Evolutionary conservation across 2,797 vertebrate species (phyloP).

Genomic region (Melanotaenia nigrans): DNA sequence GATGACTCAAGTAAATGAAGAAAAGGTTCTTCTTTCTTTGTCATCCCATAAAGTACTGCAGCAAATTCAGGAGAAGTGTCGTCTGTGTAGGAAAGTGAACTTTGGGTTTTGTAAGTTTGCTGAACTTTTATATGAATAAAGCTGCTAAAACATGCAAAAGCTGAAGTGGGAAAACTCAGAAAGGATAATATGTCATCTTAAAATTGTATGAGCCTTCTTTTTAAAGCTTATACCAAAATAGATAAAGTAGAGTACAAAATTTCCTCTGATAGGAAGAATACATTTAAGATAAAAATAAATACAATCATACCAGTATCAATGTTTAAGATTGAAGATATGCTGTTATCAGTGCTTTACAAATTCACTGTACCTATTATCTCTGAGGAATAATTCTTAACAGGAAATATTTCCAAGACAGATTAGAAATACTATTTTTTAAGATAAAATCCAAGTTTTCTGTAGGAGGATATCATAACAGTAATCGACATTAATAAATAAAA

Average conservation of each 20-base stretch:
- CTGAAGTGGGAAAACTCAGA: not conserved
- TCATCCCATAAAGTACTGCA: not conserved
- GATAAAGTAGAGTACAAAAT: constrained; percentile 4
- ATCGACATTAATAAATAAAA: constrained; percentile 67
- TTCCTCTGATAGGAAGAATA: not conserved
- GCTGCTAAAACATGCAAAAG: not conserved
- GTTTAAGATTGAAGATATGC: constrained; percentile 1
- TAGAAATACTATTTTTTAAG: constrained; percentile 34
- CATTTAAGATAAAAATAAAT: not conserved
- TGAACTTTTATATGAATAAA: not conserved
- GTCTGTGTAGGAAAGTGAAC: not conserved
- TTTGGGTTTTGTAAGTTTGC: not conserved
- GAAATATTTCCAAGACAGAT: constrained; percentile 42
- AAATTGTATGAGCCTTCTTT: constrained; percentile 10
- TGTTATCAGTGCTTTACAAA: constrained; percentile 22
- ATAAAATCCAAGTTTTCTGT: constrained; percentile 37
- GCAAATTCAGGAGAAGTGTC: not conserved
- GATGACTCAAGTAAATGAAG: not conserved
- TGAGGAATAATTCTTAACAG: constrained; percentile 16
- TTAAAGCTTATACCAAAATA: not conserved
- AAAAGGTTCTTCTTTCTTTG: not conserved
- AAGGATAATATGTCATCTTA: not conserved
- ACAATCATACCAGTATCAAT: constrained; percentile 4
- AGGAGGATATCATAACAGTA: constrained; percentile 47
- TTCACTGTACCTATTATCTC: constrained; percentile 24